A percentile compares a stretch with the other conserved stretches of the same genome.
Conservation (phyloP, 2,797 vertebrate species). For the Pristis pectinata region DNA sequence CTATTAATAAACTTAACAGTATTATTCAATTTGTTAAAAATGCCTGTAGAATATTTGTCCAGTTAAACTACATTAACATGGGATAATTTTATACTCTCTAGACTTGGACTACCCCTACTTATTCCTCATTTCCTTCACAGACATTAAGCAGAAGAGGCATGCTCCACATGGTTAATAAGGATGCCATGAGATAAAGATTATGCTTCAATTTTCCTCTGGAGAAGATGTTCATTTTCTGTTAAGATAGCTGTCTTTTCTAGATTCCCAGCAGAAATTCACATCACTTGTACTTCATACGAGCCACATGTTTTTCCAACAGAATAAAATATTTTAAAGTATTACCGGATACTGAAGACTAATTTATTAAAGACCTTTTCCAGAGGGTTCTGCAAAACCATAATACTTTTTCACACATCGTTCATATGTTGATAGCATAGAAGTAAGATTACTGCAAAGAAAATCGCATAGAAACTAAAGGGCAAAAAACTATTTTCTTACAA, state of each 20-base stretch:
- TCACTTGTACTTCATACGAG: not conserved
- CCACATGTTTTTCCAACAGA: not conserved
- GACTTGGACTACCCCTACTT: no score
- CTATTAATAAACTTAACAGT: no score
- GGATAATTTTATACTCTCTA: not conserved
- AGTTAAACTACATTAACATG: not conserved
- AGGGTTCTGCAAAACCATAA: not conserved
- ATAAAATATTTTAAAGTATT: not conserved
- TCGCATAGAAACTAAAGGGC: not conserved
- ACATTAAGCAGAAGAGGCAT: not conserved
- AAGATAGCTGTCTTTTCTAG: not conserved
- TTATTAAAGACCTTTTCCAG: not conserved
- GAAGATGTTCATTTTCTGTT: not conserved
- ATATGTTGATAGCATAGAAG: not conserved
- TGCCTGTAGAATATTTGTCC: not conserved
- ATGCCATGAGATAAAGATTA: not conserved
- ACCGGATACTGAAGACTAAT: not conserved
- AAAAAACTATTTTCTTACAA: not conserved
- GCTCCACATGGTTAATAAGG: no score
- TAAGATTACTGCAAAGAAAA: not conserved
- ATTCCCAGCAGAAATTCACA: not conserved
- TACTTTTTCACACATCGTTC: not conserved
- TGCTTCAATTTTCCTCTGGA: not conserved
- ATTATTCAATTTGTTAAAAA: no score
- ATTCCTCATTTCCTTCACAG: not conserved